Percentiles rank a stretch among this genome's conserved stretches.
Evolutionary conservation across 2,888 invertebrate species (phyloP).

Genomic region (Melanostoma mellinum): DNA sequence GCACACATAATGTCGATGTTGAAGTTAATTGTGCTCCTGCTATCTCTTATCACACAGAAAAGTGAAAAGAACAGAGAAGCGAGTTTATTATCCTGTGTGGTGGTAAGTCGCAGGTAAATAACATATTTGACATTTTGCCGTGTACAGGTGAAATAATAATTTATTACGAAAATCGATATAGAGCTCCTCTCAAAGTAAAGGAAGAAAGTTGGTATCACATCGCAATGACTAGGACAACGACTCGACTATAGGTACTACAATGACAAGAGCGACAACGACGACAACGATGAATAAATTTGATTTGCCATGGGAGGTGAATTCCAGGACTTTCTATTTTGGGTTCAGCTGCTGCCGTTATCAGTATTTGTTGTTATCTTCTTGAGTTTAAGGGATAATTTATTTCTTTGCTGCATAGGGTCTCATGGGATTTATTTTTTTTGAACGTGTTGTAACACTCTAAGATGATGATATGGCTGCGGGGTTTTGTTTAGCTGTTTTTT

Average conservation of each 20-base stretch:
- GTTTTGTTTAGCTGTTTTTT: slow-evolving; percentile 12
- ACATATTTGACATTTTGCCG: slow-evolving; percentile 68
- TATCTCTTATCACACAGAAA: slow-evolving; percentile 54
- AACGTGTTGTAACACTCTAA: slow-evolving; percentile 40
- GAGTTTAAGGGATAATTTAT: slow-evolving; percentile 66
- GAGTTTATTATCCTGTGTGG: slow-evolving; percentile 63
- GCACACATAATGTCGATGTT: slow-evolving; percentile 20
- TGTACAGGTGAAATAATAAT: slow-evolving; percentile 70
- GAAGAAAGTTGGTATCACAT: slow-evolving; percentile 24
- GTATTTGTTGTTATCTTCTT: slow-evolving; percentile 56
- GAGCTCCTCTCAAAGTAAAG: slow-evolving; percentile 29
- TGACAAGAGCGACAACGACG: slow-evolving; percentile 27
- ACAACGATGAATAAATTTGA: slow-evolving; percentile 66
- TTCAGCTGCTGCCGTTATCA: slow-evolving; percentile 52
- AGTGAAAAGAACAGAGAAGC: slow-evolving; percentile 46
- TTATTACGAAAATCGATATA: slow-evolving; percentile 71
- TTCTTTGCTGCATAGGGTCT: slow-evolving; percentile 56
- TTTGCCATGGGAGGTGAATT: slow-evolving; percentile 66
- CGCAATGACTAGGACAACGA: slow-evolving; percentile 41
- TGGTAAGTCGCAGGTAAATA: slow-evolving; percentile 66
- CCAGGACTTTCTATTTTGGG: slow-evolving; percentile 70
- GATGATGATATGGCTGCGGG: slow-evolving; percentile 26
- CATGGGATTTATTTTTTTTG: slow-evolving; percentile 34
- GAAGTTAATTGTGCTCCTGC: slow-evolving; percentile 28
- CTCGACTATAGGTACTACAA: slow-evolving; percentile 5